Evolutionary conservation across 2,797 vertebrate species (phyloP), one percentile per base, ranked within the genome.

Genomic region (Betta splendens): DNA sequence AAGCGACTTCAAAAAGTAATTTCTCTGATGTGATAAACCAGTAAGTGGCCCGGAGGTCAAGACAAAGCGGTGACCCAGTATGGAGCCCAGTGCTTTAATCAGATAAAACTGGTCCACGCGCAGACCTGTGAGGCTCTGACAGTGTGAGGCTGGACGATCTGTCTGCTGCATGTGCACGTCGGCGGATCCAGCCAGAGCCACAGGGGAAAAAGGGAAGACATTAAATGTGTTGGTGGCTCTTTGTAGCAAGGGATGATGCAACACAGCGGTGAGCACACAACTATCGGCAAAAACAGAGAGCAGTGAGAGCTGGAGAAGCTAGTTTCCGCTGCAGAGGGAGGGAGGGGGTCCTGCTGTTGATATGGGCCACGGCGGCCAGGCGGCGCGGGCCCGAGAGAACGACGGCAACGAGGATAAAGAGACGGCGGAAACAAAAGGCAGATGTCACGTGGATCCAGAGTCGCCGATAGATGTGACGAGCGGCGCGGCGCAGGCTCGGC

Each of bases 401-500:
- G 48, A 81, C 73, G 46, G 10, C 40, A 42, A 42, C 32, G 54
- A 38, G 48, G 40, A 13, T 47, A 67, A 39, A 55, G 63, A 63
- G 58, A 79, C 51, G 54, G 50, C 72, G 58, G 64, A 68, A 85
- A 71, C 53, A 86, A 85, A 88, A 84, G 81, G 77, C 80, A 80
- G 63, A 84, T 75, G 75, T 82, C 83, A 77, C 75, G 55, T 84
- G 83, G 58, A 35, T 42, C 22, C 63, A 79, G 81, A 83, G 83
- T 83, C 57, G 73, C 65, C 77, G 75, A 82, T 74, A 81, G 85
- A 88, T 79, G 78, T 84, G 81, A 79, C 82, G 72, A 80, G 68
- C 56, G 42, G 15, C 31, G 25, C 67, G 25, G 50, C 60, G 32
- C 64, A 84, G 63, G 74, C 77, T 67, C 11, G 61, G 73, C 79